Evolutionary conservation across 37 sponge, comb jelly and placozoan species (phyloP).

Genomic region (Ianthella basta): DNA sequence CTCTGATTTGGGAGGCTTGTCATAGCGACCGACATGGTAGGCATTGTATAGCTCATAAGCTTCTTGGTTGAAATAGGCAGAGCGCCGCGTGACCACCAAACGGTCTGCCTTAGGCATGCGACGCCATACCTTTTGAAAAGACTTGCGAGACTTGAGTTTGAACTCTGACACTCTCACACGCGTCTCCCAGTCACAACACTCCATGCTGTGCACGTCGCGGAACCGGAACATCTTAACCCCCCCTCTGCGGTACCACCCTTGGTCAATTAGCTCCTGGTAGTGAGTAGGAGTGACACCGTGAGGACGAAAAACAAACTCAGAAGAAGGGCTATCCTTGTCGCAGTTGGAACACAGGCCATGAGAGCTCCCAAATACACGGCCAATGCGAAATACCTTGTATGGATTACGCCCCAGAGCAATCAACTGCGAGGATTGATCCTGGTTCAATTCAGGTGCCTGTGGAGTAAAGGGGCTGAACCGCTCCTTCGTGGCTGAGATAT

Average conservation of each 20-base stretch:
- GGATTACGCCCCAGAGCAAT: slow-evolving; percentile 53
- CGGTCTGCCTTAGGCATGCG: slow-evolving; percentile 63
- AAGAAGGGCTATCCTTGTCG: slow-evolving; percentile 67
- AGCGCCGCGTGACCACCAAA: slow-evolving; percentile 50
- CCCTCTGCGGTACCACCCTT: slow-evolving; percentile 93
- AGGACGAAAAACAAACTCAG: slow-evolving; percentile 76
- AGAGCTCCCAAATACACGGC: slow-evolving; percentile 68
- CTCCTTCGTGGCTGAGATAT: not conserved
- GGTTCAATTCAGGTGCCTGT: slow-evolving; percentile 33
- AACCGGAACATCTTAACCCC: slow-evolving; percentile 90
- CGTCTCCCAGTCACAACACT: slow-evolving; percentile 87
- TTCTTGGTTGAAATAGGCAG: slow-evolving; percentile 74
- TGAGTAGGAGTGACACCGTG: slow-evolving; percentile 71
- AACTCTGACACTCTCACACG: slow-evolving; percentile 75
- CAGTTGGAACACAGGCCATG: slow-evolving; percentile 83
- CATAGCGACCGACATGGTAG: slow-evolving; percentile 79
- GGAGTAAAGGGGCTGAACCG: slow-evolving; percentile 19
- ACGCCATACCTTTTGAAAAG: slow-evolving; percentile 65
- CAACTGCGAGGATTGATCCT: slow-evolving; percentile 41
- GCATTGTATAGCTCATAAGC: slow-evolving; percentile 82
- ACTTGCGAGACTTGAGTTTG: slow-evolving; percentile 53
- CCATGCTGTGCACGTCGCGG: slow-evolving; percentile 60
- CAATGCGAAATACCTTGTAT: slow-evolving; percentile 56
- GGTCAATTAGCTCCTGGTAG: slow-evolving; percentile 81
- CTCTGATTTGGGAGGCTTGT: slow-evolving; percentile 70